Base-by-base conservation (phyloP, 2,797 vertebrate genomes). In the Xiphophorus birchmanni region DNA sequence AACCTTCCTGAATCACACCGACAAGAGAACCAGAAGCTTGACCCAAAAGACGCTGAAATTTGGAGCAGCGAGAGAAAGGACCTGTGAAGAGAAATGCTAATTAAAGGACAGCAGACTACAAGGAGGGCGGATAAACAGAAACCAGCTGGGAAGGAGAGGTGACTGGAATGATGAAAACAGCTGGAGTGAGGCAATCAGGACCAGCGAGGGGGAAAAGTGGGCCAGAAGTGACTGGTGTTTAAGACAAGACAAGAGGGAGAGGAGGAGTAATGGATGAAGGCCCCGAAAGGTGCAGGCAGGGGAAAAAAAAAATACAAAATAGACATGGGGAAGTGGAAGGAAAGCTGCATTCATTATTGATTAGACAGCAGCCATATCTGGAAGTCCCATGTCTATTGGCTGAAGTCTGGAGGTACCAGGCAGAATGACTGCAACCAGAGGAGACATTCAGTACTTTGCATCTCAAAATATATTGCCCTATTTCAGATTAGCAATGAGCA, bases 311-410 rank as follows among this genome's bases (percentile, higher is more conserved):
- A 13, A 45, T 3, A 45, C 2, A 47, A 47, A 52, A 79, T 72
- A 69, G 63, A 15, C 79, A 73, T 77, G 82, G 79, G 76, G 81
- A 48, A 75, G 85, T 77, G 85, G 86, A 90, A 58, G 90, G 85
- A 87, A 90, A 89, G 81, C 82, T 45, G 23, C 88, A 94, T 94
- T 81, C 81, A 95, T 94, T 93, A 94, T 94, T 95, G 90, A 95
- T 95, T 78, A 87, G 87, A 88, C 83, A 82, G 86, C 80, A 63
- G 83, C 90, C 92, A 90, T 92, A 90, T 92, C 87, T 23, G 50
- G 65, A 48, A 60, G 80, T 90, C 84, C 47, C 17, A 42, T 60
- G 85, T 79, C 72, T 37, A 52, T 35, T 60, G 87, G 85, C 85
- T 86, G 83, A 80, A 18, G 2, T 86, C 78, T 87, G 84, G 35